phyloP scores from a whole-genome alignment of 2,888 invertebrate genomes.

The Acleris holmiana region DNA sequence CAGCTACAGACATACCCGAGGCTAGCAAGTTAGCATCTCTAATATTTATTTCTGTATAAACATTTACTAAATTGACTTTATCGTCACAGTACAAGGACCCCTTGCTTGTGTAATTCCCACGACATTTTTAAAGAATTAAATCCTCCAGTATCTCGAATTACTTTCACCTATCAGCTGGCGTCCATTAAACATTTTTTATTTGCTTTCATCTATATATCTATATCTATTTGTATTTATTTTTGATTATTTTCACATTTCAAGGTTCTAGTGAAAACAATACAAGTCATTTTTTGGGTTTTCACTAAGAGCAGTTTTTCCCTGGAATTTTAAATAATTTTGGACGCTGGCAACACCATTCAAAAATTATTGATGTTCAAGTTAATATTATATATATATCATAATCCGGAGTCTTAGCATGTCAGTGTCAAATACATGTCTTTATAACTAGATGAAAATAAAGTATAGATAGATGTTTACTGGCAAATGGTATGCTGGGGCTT shows the following conservation, averaged over 20 bases:
- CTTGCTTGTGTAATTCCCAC: constrained; percentile 23
- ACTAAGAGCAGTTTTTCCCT: constrained; percentile 4
- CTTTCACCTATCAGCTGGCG: constrained; percentile 27
- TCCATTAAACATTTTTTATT: constrained; percentile 16
- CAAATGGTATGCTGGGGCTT: constrained; percentile 52
- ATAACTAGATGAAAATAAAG: not conserved
- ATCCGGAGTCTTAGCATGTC: constrained; percentile 12
- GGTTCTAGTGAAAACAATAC: not conserved
- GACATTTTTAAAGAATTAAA: constrained; percentile 19
- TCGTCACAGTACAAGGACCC: constrained; percentile 28
- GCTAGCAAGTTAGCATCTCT: constrained; percentile 20
- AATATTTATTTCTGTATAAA: constrained; percentile 37
- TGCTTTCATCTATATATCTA: constrained; percentile 10
- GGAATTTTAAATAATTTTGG: constrained; percentile 14
- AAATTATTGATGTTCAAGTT: constrained; percentile 37
- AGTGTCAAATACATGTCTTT: not conserved
- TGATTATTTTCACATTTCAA: not conserved
- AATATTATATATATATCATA: constrained; percentile 38
- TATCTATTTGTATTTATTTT: not conserved
- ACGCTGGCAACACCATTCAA: constrained; percentile 36
- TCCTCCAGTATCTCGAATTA: constrained; percentile 23
- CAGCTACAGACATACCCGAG: constrained; percentile 1
- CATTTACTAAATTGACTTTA: constrained; percentile 34
- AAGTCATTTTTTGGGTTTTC: not conserved
- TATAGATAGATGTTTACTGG: not conserved